Evolutionary conservation across 1,140 invertebrate species (phyloP), one percentile per base, ranked within the genome.

Genomic region (Panagrolaimus sp.): DNA sequence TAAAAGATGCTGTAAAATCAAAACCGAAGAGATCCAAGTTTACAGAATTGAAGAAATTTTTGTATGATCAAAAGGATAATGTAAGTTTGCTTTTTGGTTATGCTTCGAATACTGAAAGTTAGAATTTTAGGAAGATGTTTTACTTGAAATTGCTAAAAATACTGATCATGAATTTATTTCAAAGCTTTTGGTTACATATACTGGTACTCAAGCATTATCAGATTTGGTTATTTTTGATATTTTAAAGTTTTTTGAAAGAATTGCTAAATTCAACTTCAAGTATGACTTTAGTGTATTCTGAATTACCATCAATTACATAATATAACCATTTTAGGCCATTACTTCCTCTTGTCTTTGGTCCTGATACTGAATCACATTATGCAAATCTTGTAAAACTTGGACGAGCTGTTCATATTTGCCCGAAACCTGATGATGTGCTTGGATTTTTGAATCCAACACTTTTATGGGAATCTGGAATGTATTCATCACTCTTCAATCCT

Each of bases 341-440:
- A 12, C 52, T 26, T 17, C 52, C 52, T 2, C 52, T 58, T 28
- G 52, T 58, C 15, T 58, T n/a, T 28, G 52, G 52, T 8, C 52
- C 52, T 1, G 17, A 21, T 26, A 58, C 52, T 0, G 52, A 58
- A 58, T 28, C 21, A 26, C 52, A 58, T 28, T 58, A 58, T 4
- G 21, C 52, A 10, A 10, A 26, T 26, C 28, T 58, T 12, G 21
- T 58, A 28, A 58, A 58, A 17, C n/a, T 58, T 12, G 52, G 52
- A 8, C 52, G 52, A 58, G 52, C 52, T 12, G 52, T 58, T 28
- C 52, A 58, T 21, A 58, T 58, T 58, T 58, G 52, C 8, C 52
- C 52, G 4, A 58, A 58, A 1, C 21, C 52, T 1, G 52, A 58
- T 58, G 52, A 58, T n/a, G 52, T 58, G 14, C 52, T 58, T 14